Evolutionary conservation across 2,113 vertebrate genomes (phyloP), one percentile per base, ranked within the genome.

Genomic region (human (Homo sapiens)): DNA sequence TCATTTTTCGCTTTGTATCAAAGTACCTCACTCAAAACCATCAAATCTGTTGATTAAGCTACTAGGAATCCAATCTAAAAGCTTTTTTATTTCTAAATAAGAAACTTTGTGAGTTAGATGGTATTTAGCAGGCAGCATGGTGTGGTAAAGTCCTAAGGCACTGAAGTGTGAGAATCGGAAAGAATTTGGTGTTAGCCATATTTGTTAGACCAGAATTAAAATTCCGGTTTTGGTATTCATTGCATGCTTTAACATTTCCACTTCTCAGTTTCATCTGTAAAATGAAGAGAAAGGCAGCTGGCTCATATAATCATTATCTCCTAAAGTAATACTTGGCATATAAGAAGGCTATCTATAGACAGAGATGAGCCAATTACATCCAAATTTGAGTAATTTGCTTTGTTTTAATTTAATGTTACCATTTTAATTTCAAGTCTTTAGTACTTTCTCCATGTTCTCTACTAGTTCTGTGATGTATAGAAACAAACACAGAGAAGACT

Each of bases 1-100:
- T 93, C 27, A 80, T 90, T 86, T 70, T 48, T 96, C 48, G 25
- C 50, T 93, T 97, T 96, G 97, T 86, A 81, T 95, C 94, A 97
- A 93, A 96, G 45, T 73, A 40, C 17, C 50, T 88, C 35, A 93
- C 59, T 73, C 17, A 7, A 90, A 59, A 96, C 50, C 32, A 97
- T 98, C 88, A 95, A 88, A 55, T 85, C 61, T 96, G 78, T 97
- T 96, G 89, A 72, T 40, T 83, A 38, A 87, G 84, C n/a, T 25
- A 68, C 18, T 81, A 27, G 18, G 55, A 75, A 48, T 61, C 32
- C 45, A 75, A n/a, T 75, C 80, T 83, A 7, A 66, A 87, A 11
- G 25, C 2, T 76, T 40, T 86, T 35, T 66, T 83, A 61, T 78
- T 20, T 61, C n/a, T 78, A 86, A n/a, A 91, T 82, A 89, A 92